Conservation (phyloP, 1,140 invertebrate genomes). For the Nilaparvata lugens region DNA sequence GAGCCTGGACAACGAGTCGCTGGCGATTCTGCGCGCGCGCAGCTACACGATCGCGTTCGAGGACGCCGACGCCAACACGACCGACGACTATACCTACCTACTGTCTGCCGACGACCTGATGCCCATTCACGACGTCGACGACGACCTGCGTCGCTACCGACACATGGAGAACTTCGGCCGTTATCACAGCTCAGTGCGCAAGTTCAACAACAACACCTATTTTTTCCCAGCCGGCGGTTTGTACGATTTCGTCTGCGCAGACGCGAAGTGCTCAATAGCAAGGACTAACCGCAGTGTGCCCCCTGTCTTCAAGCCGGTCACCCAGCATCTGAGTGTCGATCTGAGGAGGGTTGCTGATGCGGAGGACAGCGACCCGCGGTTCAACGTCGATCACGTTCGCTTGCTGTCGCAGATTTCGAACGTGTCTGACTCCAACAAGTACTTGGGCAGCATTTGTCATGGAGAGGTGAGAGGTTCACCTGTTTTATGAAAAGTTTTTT, state of each 20-base stretch:
- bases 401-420: too few relatives aligned
- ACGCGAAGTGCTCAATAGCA: constrained; percentile 15
- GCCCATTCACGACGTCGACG: constrained; percentile 23
- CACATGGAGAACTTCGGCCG: constrained; percentile 46
- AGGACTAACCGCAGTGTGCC: not conserved
- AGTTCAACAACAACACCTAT: constrained; percentile 41
- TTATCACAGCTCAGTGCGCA: constrained; percentile 46
- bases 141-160: constrained; percentile 43
- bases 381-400: too few relatives aligned
- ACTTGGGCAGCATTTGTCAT: too few relatives aligned
- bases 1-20: constrained; percentile 35
- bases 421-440: too few relatives aligned
- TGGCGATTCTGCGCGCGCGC: constrained; percentile 39
- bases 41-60: constrained; percentile 43
- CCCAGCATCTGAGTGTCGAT: too few relatives aligned
- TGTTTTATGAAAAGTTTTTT: too few relatives aligned
- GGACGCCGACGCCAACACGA: constrained; percentile 37
- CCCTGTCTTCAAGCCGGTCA: not conserved
- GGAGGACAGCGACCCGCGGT: too few relatives aligned
- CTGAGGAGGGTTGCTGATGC: too few relatives aligned
- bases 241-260: constrained; percentile 30
- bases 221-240: constrained; percentile 47
- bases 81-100: constrained; percentile 35
- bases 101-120: constrained; percentile 30
- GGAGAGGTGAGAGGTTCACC: too few relatives aligned